Evolutionary conservation across 2,888 invertebrate genomes (phyloP), one percentile per base, ranked within the genome.

Genomic region (Palloptera scutellata): DNA sequence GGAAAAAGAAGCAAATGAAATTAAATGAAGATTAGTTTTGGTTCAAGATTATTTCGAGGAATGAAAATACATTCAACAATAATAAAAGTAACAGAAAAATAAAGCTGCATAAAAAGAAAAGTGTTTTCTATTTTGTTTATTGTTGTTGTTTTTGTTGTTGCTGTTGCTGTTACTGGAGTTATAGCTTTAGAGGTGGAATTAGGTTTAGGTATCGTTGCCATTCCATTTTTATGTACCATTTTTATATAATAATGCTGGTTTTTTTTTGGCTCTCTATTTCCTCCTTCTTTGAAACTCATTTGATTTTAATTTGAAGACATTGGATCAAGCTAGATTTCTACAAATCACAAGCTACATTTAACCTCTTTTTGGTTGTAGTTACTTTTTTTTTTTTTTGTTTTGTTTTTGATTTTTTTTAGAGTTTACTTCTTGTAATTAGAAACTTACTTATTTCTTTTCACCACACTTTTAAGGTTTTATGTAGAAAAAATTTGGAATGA

Each of bases 1-100:
- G 41, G 1, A 30, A 40, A 17, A 48, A 43, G 8, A 20, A 30
- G 75, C 75, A 77, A 77, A 81, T 80, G 77, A 80, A 81, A 81
- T 82, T 80, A 80, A 81, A 79, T 77, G 76, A 76, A 79, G 81
- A 82, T 82, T 81, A 80, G 78, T 79, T 77, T 74, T 74, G 74
- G 74, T 73, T 59, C 70, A 64, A 76, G 78, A 77, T 81, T 81
- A 79, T 77, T 78, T 74, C 76, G 69, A 75, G 76, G 79, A 79
- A 80, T 80, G 79, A 80, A 81, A 80, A 61, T 53, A 15, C 54
- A 51, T 61, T 9, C n/a, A 15, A 48, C n/a, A n/a, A n/a, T n/a
- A n/a, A 9, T 20, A 60, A 45, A 60, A 53, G 40, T 48, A 66
- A 6, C 30, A 30, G 30, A 30, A 30, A 48, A 48, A 48, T 48